These are phyloP conservation scores for Parochlus steinenii DNA, from an alignment of 2,888 invertebrate genomes.

Conservation along the genomic window DNA sequence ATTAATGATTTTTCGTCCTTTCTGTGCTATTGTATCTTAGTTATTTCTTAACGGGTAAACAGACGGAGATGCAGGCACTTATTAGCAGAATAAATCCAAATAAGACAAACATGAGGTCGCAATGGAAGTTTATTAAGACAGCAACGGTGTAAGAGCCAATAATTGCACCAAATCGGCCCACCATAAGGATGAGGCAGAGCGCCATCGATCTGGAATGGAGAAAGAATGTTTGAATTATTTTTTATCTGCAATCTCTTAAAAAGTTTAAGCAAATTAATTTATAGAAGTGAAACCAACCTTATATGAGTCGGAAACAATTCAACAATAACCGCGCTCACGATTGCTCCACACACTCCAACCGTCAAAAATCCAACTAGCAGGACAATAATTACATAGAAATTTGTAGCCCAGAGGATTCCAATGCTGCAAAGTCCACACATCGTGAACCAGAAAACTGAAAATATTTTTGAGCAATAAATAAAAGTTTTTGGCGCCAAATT, in stretches of 20 bases:
- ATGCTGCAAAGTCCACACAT: constrained; percentile 39
- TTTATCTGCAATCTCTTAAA: neutral
- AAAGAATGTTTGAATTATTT: neutral
- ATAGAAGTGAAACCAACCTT: constrained; percentile 18
- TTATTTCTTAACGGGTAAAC: no score
- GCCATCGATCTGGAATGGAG: constrained; percentile 25
- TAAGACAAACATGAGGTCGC: constrained; percentile 4
- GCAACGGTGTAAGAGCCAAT: constrained; percentile 23
- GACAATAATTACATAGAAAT: constrained; percentile 40
- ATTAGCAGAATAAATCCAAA: constrained; percentile 1
- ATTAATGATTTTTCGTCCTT: no score
- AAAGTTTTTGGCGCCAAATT: constrained; percentile 25
- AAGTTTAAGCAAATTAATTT: constrained; percentile 7
- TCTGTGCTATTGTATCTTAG: no score
- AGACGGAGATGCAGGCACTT: neutral
- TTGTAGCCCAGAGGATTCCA: constrained; percentile 39
- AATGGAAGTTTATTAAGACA: neutral
- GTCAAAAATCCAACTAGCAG: constrained; percentile 38
- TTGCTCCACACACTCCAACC: constrained; percentile 38
- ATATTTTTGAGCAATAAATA: constrained; percentile 20
- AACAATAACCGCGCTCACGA: constrained; percentile 40
- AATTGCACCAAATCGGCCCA: constrained; percentile 25
- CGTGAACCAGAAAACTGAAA: constrained; percentile 25
- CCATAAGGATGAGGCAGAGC: constrained; percentile 27
- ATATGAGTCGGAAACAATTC: constrained; percentile 41